phyloP scores from a whole-genome alignment of 2,113 vertebrate genomes.

The Entomyzon cyanotis region DNA sequence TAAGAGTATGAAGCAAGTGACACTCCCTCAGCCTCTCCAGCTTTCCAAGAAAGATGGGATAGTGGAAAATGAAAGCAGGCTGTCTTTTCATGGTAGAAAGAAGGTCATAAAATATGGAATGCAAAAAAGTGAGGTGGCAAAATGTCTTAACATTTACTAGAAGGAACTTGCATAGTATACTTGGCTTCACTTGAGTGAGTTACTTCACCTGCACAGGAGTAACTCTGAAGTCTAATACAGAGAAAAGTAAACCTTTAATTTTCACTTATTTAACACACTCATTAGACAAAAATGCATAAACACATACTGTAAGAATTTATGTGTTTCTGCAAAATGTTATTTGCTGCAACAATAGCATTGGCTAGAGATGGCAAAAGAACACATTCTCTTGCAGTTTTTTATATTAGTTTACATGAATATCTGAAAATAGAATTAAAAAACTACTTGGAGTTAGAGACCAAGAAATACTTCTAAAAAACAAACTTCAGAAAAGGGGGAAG shows the following conservation, averaged over 20 bases:
- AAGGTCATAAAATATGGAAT: not conserved
- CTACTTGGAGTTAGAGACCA: not conserved
- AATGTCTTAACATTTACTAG: not conserved
- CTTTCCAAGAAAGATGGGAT: not conserved
- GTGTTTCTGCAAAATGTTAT: not conserved
- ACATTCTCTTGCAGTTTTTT: not conserved
- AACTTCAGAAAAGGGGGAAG: not conserved
- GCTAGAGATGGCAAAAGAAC: not conserved
- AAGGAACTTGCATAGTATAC: not conserved
- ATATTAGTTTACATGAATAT: not conserved
- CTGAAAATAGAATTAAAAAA: not conserved
- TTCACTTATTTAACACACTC: not conserved
- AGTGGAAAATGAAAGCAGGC: not conserved
- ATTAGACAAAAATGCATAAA: not conserved
- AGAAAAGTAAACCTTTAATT: not conserved
- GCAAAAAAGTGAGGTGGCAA: rapidly evolving
- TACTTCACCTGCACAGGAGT: not conserved
- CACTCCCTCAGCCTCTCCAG: not conserved
- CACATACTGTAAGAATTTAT: not conserved
- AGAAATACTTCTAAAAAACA: not conserved
- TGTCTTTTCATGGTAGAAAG: not conserved
- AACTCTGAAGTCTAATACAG: not conserved
- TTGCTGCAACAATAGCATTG: not conserved
- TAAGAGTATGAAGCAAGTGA: not conserved
- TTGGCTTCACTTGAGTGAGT: not conserved